Evolutionary conservation across 30 jellyfish, hydroid and myxozoan genomes (phyloP), one percentile per base, ranked within the genome.

Genomic region (Aurelia coerulea): DNA sequence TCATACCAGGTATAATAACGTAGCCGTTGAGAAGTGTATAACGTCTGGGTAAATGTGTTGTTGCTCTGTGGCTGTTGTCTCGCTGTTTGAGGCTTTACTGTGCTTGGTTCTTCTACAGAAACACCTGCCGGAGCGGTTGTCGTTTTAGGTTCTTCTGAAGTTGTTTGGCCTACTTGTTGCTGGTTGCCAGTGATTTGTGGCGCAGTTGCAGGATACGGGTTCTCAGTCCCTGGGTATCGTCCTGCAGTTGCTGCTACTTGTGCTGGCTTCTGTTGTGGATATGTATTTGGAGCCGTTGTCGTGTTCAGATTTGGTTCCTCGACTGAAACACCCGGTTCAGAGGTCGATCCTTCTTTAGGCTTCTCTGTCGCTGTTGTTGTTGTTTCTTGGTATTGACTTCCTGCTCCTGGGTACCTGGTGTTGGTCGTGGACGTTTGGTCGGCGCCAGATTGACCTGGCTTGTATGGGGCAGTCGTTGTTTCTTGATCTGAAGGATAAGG

Each of bases 51-150:
- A 46, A 46, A 46, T 46, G 15, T 46, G 15, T 6, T 46, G 56
- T 46, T 46, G 14, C 8, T 46, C 14, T 46, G 56, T 9, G 13
- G 12, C 56, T 46, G 56, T 35, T 70, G 81, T 65, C 42, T 39
- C 42, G 3, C 16, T 23, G 76, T 23, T 23, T 65, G 17, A 23
- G 76, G 18, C 19, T 49, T 65, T 3, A 29, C 78, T 10, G 83
- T 16, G 19, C 53, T 29, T 0, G 93, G 93, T 35, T 54, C 76
- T 50, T 84, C 88, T n/a, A 84, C 88, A 1, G 93, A 84, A 17
- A 66, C 93, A 9, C 93, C 93, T 19, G 72, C 82, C 37, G 42
- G 59, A 2, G 50, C 73, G 0, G 85, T 50, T 19, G 85, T 74
- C 72, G 34, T 81, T 81, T 49, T 10, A 12, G 77, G 31, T 7